Percentiles rank a stretch among this genome's conserved stretches.
phyloP scores from a whole-genome alignment of 2,888 invertebrate species.

The Cataglyphis rosenhaueri region DNA sequence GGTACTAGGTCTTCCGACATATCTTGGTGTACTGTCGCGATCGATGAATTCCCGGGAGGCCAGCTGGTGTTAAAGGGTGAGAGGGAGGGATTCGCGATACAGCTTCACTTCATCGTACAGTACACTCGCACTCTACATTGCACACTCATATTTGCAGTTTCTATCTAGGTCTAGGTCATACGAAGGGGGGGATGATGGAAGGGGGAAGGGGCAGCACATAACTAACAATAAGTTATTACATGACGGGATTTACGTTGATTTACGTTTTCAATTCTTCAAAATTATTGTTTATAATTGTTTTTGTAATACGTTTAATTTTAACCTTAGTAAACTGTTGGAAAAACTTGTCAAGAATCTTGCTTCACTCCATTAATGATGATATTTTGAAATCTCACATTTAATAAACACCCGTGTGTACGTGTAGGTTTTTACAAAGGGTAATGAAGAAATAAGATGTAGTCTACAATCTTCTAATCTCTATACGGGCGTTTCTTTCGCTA shows the following conservation, averaged over 20 bases:
- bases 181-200: conserved; percentile 46
- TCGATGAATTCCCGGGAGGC: conserved; percentile 75
- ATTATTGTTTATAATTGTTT: background rate
- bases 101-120: conserved; percentile 50
- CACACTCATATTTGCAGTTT: conserved; percentile 47
- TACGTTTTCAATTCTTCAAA: background rate
- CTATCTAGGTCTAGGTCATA: conserved; percentile 70
- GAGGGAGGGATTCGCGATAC: conserved; percentile 39
- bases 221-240: conserved; percentile 57
- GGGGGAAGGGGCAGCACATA: conserved; percentile 25
- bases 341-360: background rate
- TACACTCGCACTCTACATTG: conserved; percentile 59
- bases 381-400: background rate
- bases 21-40: conserved; percentile 62
- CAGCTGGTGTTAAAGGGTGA: conserved; percentile 57
- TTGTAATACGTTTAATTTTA: background rate
- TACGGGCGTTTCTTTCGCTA: background rate
- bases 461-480: too few species aligned
- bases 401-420: background rate
- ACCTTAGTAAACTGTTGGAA: background rate
- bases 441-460: background rate
- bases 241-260: background rate
- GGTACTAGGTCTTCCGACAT: conserved; percentile 51
- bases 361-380: background rate
- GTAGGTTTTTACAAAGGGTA: background rate